Conservation (phyloP, 2,797 vertebrate genomes). For the Alectoris magna region DNA sequence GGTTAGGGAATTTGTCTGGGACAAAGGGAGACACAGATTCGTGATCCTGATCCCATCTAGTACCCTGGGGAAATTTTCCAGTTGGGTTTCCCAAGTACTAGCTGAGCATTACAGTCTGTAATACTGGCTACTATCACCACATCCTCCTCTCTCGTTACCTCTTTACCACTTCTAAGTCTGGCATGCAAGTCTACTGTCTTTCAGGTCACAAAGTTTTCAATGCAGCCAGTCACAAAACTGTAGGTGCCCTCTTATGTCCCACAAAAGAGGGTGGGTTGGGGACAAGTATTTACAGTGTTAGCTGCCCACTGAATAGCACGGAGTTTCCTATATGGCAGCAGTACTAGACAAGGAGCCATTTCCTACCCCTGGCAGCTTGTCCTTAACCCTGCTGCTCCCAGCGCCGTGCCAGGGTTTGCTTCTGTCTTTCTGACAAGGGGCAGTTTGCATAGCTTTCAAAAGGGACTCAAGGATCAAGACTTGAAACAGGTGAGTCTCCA, state of each 20-base stretch:
- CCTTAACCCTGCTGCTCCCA: background rate
- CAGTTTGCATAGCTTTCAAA: background rate
- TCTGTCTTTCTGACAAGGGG: background rate
- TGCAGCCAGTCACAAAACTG: background rate
- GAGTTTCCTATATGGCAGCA: background rate
- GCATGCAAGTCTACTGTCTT: background rate
- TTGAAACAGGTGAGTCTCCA: background rate
- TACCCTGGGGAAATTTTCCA: background rate
- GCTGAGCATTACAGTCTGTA: background rate
- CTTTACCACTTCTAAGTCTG: background rate
- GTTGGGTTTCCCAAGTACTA: background rate
- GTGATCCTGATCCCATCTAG: background rate
- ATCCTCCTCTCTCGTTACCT: background rate
- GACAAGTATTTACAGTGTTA: background rate
- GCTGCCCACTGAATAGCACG: background rate
- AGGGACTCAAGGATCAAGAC: background rate
- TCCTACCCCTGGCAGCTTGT: background rate
- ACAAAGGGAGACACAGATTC: background rate
- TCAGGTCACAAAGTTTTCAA: background rate
- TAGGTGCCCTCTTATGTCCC: background rate
- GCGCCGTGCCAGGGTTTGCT: background rate
- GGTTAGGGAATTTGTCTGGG: background rate
- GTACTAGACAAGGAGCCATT: background rate
- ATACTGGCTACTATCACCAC: background rate
- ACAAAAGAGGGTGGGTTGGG: accelerated